These are phyloP conservation scores for Pocota personata DNA, from an alignment of 2,888 invertebrate species.

Conservation along the genomic window DNA sequence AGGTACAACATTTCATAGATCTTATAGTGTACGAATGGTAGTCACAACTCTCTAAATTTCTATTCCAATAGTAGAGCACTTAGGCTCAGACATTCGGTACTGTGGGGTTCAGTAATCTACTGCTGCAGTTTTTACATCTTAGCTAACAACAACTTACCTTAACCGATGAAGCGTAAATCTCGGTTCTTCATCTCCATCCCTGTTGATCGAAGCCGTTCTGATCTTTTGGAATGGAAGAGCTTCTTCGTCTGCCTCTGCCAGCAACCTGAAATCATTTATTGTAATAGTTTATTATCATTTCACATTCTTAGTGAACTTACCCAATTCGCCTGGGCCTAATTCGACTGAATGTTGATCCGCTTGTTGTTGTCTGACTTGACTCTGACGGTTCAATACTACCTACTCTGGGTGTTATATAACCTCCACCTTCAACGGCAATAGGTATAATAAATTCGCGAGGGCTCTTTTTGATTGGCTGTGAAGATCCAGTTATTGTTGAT, in stretches of 20 bases:
- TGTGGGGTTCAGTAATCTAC: too few relatives aligned
- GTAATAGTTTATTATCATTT: not conserved
- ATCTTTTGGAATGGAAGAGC: slow-evolving; percentile 85
- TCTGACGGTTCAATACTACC: slow-evolving; percentile 91
- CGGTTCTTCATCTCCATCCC: slow-evolving; percentile 85
- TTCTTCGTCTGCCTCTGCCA: slow-evolving; percentile 89
- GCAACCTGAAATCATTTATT: slow-evolving; percentile 83
- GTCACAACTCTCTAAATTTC: too few relatives aligned
- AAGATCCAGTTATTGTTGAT: slow-evolving; percentile 84
- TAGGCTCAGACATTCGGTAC: too few relatives aligned
- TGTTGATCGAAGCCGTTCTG: slow-evolving; percentile 85
- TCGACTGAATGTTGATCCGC: slow-evolving; percentile 83
- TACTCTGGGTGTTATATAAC: slow-evolving; percentile 86
- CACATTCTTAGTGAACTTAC: slow-evolving; percentile 81
- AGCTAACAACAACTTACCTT: slow-evolving; percentile 82
- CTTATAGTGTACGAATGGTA: too few relatives aligned
- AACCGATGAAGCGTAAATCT: slow-evolving; percentile 86
- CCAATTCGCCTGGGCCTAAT: slow-evolving; percentile 87
- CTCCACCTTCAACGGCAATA: slow-evolving; percentile 95
- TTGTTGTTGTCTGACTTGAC: slow-evolving; percentile 85
- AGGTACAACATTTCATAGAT: too few relatives aligned
- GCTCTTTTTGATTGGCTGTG: slow-evolving; percentile 92
- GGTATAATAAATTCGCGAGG: slow-evolving; percentile 96
- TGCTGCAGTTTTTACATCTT: too few relatives aligned
- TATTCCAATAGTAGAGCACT: too few relatives aligned